Conservation (phyloP, 2,113 vertebrate species). For the Nycticryphes semicollaris region DNA sequence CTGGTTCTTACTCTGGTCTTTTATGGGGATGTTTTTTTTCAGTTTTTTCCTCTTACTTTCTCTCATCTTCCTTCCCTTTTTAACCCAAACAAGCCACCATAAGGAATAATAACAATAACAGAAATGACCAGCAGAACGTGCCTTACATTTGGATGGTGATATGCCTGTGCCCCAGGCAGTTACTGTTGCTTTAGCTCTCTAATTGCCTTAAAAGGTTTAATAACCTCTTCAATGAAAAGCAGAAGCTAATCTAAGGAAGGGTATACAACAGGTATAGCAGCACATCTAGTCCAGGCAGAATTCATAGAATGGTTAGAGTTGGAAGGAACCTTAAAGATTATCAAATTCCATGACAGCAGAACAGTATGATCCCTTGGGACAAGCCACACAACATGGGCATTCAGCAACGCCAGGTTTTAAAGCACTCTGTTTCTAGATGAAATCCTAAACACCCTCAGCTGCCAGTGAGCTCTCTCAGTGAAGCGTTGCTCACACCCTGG, state of each 20-base stretch:
- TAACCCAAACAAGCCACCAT: background rate
- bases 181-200: background rate
- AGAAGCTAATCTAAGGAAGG: background rate
- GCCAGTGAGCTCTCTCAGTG: background rate
- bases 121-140: background rate
- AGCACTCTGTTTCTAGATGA: background rate
- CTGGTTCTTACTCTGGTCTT: background rate
- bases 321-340: too few relatives aligned
- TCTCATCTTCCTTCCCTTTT: background rate
- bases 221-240: background rate
- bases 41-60: background rate
- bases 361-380: background rate
- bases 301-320: background rate
- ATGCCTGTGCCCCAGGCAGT: background rate
- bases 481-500: background rate
- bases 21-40: background rate
- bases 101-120: background rate
- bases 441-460: accelerated
- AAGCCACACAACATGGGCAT: background rate
- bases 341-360: background rate
- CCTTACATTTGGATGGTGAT: background rate
- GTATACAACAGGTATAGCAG: background rate
- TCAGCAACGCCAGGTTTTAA: background rate
- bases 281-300: background rate
- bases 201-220: background rate